These are phyloP conservation scores for Mizuhopecten yessoensis DNA, from an alignment of 1,140 invertebrate genomes.

Conservation along the genomic window DNA sequence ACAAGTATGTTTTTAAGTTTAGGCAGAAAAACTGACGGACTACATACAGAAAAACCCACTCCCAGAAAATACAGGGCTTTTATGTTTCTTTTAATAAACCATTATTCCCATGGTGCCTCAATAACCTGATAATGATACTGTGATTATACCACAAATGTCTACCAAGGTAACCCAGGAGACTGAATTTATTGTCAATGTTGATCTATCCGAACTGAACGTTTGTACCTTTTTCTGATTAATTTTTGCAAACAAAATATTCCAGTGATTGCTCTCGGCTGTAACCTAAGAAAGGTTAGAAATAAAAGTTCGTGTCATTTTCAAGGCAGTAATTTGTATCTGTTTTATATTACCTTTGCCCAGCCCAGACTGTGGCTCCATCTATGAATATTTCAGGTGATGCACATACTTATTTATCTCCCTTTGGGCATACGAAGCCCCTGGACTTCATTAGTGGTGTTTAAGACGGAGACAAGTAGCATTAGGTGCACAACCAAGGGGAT, in stretches of 20 bases:
- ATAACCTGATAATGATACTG: not conserved
- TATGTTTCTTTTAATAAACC: slow-evolving; percentile 39
- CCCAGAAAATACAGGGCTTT: not conserved
- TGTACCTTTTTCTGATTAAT: not conserved
- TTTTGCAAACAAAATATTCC: not conserved
- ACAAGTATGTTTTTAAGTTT: not conserved
- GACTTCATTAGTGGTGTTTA: not conserved
- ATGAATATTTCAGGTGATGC: slow-evolving; percentile 10
- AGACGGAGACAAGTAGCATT: not conserved
- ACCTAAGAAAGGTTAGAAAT: not conserved
- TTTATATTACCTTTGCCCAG: not conserved
- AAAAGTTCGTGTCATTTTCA: not conserved
- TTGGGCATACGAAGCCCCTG: not conserved
- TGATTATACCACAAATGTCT: not conserved
- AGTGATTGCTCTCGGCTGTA: not conserved
- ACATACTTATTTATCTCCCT: not conserved
- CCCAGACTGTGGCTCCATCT: not conserved
- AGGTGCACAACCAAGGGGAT: not conserved
- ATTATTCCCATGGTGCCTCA: not conserved
- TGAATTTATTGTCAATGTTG: not conserved
- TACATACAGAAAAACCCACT: not conserved
- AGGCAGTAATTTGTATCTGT: not conserved
- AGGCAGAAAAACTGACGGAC: not conserved
- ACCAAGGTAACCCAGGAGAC: not conserved
- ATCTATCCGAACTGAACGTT: not conserved